Base-by-base conservation (phyloP, 2,888 invertebrate genomes). In the Notodonta ziczac region DNA sequence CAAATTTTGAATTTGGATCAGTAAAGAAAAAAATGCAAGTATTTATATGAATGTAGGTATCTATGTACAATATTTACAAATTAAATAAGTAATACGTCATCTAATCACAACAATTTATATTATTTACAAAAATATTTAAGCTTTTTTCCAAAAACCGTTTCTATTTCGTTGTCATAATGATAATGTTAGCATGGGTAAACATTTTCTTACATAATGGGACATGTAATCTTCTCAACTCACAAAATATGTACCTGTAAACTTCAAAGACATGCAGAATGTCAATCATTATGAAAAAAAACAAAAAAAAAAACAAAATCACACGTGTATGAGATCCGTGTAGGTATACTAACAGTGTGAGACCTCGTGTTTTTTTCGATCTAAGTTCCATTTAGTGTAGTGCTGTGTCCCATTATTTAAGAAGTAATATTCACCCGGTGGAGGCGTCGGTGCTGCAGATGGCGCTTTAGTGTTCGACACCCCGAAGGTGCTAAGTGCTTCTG, bases 401-500 rank as follows among this genome's bases (percentile, higher is more conserved):
- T 63, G 60, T 64, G 78, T 89, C 89, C 89, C 89, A 89, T 88
- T 84, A 88, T 84, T 86, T 82, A 77, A 78, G 74, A 84, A 85
- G 67, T 62, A 85, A 83, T 73, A 76, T 77, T 94, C 94, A 96
- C 96, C 94, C 68, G 95, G 94, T 57, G 94, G 94, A 66, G 94
- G 90, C 12, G 95, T 94, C 52, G 94, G 94, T 44, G 94, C 94
- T 6, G 95, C 86, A 40, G 94, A 90, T 5, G 95, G 94, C 56
- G 94, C 93, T 70, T 93, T 92, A 52, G 95, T 94, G 80, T 94
- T 96, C 16, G 95, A 95, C 75, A 96, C 96, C 54, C 96, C 96
- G 77, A 96, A 96, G 48, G 96, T 96, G 62, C 96, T 96, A 68
- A 96, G 89, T 32, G 96, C 96, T 75, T 95, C 94, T 1, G 95